phyloP scores from a whole-genome alignment of 2,113 vertebrate species.

The Puffinus mauretanicus region DNA sequence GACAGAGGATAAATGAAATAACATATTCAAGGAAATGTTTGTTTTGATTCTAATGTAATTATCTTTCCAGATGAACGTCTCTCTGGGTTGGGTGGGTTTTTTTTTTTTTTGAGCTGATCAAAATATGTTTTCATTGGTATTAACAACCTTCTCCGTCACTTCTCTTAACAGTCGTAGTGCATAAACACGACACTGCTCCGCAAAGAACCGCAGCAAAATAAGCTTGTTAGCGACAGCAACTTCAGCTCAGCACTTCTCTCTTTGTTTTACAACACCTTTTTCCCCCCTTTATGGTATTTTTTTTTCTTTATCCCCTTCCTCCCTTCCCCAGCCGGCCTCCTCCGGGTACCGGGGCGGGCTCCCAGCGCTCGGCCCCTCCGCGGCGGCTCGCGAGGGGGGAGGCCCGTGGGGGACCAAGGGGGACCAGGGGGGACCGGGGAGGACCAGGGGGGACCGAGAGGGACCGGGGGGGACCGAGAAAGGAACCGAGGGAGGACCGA shows the following conservation, averaged over 20 bases:
- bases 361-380: background rate
- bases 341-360: background rate
- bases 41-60: slow-evolving; percentile 44
- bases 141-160: slow-evolving; percentile 15
- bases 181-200: background rate
- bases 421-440: background rate
- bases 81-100: background rate
- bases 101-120: slow-evolving; percentile 21
- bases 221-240: slow-evolving; percentile 27
- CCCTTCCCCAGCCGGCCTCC: background rate
- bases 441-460: background rate
- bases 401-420: too few species aligned
- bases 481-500: too few species aligned
- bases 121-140: slow-evolving; percentile 27
- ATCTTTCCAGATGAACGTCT: slow-evolving; percentile 31
- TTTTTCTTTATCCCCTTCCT: background rate
- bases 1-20: slow-evolving; percentile 37
- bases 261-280: background rate
- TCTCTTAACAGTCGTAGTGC: background rate
- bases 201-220: background rate
- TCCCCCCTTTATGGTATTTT: background rate
- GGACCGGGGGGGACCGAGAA: background rate
- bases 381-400: background rate
- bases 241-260: slow-evolving; percentile 37
- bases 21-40: slow-evolving; percentile 45